These are phyloP conservation scores for Octodonta nipae DNA, from an alignment of 2,888 invertebrate genomes.

Conservation along the genomic window DNA sequence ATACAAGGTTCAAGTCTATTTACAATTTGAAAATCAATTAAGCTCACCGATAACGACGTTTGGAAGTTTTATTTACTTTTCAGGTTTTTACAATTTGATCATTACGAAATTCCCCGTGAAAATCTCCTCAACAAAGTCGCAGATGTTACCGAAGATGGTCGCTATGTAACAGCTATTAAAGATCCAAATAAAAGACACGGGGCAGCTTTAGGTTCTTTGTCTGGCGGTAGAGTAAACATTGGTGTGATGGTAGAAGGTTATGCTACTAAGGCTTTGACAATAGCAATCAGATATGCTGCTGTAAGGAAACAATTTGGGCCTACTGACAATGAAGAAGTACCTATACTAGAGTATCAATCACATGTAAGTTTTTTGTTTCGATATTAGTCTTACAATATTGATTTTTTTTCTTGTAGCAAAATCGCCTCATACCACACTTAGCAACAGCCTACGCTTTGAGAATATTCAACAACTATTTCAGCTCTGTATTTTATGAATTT, in stretches of 20 bases:
- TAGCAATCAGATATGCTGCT: conserved; percentile 77
- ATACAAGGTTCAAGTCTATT: too few relatives aligned
- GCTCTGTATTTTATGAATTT: conserved; percentile 22
- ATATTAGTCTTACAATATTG: too few relatives aligned
- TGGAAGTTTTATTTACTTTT: too few relatives aligned
- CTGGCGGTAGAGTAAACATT: conserved; percentile 70
- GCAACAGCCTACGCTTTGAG: conserved; percentile 49
- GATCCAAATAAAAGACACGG: conserved; percentile 77
- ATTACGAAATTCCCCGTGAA: conserved; percentile 67
- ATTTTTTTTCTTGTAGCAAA: conserved; percentile 43
- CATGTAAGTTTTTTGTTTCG: conserved; percentile 59
- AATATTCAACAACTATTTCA: conserved; percentile 47
- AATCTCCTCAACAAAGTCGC: conserved; percentile 73
- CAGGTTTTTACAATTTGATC: conserved; percentile 62
- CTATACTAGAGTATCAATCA: conserved; percentile 84
- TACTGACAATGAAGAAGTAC: conserved; percentile 54
- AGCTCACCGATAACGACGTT: too few relatives aligned
- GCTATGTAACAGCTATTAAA: conserved; percentile 65
- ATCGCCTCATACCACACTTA: conserved; percentile 56
- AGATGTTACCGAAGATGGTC: conserved; percentile 72
- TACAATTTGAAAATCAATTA: too few relatives aligned
- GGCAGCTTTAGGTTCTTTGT: conserved; percentile 68
- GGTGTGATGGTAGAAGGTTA: conserved; percentile 47
- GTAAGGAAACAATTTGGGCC: conserved; percentile 82
- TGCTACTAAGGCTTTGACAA: conserved; percentile 60